Conservation (phyloP, 2,888 invertebrate species). For the Brassicogethes aeneus region DNA sequence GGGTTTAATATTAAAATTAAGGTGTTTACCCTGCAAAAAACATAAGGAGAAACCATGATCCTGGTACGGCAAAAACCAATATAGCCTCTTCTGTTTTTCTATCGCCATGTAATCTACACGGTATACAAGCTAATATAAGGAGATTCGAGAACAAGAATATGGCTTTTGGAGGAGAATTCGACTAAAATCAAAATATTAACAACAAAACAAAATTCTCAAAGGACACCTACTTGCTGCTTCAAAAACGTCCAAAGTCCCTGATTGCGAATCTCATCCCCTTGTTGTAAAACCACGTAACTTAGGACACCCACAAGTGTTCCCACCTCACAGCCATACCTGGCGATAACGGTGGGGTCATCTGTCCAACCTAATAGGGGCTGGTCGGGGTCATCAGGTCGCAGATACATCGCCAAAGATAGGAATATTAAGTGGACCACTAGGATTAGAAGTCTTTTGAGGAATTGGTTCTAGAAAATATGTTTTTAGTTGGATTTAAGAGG, state of each 20-base stretch:
- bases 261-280: slow-evolving; percentile 90
- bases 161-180: slow-evolving; percentile 88
- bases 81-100: slow-evolving; percentile 83
- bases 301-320: slow-evolving; percentile 79
- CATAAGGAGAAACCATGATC: slow-evolving; percentile 95
- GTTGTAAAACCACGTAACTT: slow-evolving; percentile 82
- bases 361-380: slow-evolving; percentile 46
- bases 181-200: slow-evolving; percentile 47
- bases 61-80: slow-evolving; percentile 85
- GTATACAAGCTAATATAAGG: slow-evolving; percentile 81
- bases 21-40: slow-evolving; percentile 89
- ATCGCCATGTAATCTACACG: slow-evolving; percentile 67
- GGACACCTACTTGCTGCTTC: slow-evolving; percentile 68
- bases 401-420: slow-evolving; percentile 84
- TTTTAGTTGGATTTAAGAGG: no score
- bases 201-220: not conserved
- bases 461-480: slow-evolving; percentile 74
- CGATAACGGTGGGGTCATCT: slow-evolving; percentile 45
- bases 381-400: slow-evolving; percentile 64
- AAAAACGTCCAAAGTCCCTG: slow-evolving; percentile 86
- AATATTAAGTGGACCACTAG: slow-evolving; percentile 79
- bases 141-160: slow-evolving; percentile 89
- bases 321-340: slow-evolving; percentile 66
- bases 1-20: not conserved
- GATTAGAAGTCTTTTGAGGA: slow-evolving; percentile 83